These are phyloP conservation scores for Pseudomugil gertrudae DNA, from an alignment of 2,797 vertebrate genomes.

Conservation along the genomic window DNA sequence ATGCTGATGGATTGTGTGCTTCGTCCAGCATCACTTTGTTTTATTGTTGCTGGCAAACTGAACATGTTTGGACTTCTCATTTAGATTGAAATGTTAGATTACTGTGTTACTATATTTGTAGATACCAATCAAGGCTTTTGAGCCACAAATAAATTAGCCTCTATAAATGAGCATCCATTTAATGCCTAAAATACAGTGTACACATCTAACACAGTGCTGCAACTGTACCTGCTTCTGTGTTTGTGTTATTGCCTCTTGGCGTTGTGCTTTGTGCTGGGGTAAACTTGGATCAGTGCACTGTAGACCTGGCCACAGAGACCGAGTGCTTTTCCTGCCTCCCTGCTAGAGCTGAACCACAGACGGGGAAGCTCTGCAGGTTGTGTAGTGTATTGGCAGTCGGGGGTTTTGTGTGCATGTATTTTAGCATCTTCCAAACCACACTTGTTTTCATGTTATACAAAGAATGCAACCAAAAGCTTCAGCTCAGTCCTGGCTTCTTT, in stretches of 20 bases:
- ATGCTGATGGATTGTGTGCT: not conserved
- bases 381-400: conserved; percentile 36
- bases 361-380: conserved; percentile 51
- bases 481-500: not conserved
- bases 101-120: conserved; percentile 43
- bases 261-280: conserved; percentile 34
- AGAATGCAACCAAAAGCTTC: conserved; percentile 2
- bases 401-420: conserved; percentile 41
- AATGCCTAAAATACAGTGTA: conserved; percentile 16
- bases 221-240: conserved; percentile 19
- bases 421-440: conserved; percentile 33
- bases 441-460: conserved; percentile 4
- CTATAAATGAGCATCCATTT: conserved; percentile 24
- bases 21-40: conserved; percentile 12
- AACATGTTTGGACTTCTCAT: conserved; percentile 22
- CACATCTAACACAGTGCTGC: conserved; percentile 25
- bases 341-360: conserved; percentile 61
- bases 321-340: conserved; percentile 62
- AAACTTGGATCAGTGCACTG: conserved; percentile 55
- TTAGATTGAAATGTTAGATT: conserved; percentile 40
- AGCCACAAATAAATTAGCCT: conserved; percentile 26
- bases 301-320: conserved; percentile 56
- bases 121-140: conserved; percentile 25
- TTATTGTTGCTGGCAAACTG: conserved; percentile 23
- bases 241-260: conserved; percentile 47